Base-by-base conservation (phyloP, 2,113 vertebrate genomes). In the Osmerus mordax region DNA sequence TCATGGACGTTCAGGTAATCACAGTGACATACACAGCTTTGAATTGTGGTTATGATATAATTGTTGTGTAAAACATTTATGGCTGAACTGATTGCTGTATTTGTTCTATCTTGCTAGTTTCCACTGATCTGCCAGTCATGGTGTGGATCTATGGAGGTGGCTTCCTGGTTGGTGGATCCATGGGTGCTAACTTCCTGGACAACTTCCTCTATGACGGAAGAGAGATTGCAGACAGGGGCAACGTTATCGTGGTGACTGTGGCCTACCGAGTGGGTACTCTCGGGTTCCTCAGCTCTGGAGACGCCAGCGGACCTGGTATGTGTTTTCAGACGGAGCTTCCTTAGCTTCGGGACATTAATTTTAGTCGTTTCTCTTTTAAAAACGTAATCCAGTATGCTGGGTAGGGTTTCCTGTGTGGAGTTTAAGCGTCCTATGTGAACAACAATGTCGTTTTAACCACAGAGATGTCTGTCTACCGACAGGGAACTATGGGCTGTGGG, bases 401-500 rank as follows among this genome's bases (percentile, higher is more conserved):
- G 41, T 11, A 47, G 8, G 41, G 7, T 47, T 47, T 9, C 9
- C 41, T 2, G 8, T 47, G 41, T 47, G 41, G 23, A 63, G 14
- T 47, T 47, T 12, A 47, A 47, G 41, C 41, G 12, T 12, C 41
- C 41, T 47, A 47, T 47, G 41, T 47, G 12, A 47, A 47, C 9
- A 47, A 47, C 41, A 47, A 47, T 47, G 9, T 1, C 1, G 41
- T 47, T 47, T 47, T 11, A 47, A 47, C 41, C n/a, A 19, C 28
- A 55, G 55, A 23, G 21, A 59, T 62, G 65, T 54, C 6, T 59
- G 4, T 73, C 41, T 25, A 14, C 70, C 61, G 2, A 56, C 59
- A 96, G 97, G 97, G 60, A 99, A 99, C 87, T 98, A 94, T 0
- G 96, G 95, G 2, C 91, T 99, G 61, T 94, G 96, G 91, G 96